Percentiles rank a stretch among this genome's conserved stretches.
Evolutionary conservation across 1,140 invertebrate genomes (phyloP).

Genomic region (Zaprionus kolodkinae): DNA sequence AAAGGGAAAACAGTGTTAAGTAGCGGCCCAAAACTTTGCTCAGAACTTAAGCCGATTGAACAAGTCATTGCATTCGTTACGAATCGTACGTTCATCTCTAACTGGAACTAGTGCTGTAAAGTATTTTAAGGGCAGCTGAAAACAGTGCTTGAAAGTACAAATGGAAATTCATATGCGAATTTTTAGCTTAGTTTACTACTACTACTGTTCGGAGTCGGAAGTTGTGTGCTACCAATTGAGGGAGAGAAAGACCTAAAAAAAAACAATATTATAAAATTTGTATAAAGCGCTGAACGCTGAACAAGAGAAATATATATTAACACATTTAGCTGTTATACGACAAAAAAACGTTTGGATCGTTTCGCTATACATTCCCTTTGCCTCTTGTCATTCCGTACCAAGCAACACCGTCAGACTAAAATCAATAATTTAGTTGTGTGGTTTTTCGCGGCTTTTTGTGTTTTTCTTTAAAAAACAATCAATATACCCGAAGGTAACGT

Average conservation of each 20-base stretch:
- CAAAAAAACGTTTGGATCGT: constrained; percentile 44
- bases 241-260: constrained; percentile 27
- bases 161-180: constrained; percentile 31
- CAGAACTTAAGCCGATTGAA: background rate
- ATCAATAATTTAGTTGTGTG: constrained; percentile 80
- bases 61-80: background rate
- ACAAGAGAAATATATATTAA: constrained; percentile 50
- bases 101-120: constrained; percentile 19
- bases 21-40: background rate
- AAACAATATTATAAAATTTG: constrained; percentile 36
- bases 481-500: constrained; percentile 81
- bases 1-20: constrained; percentile 2
- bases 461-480: constrained; percentile 80
- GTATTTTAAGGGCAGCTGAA: background rate
- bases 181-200: constrained; percentile 38
- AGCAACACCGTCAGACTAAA: constrained; percentile 65
- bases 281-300: constrained; percentile 42
- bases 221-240: constrained; percentile 37
- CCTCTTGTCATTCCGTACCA: constrained; percentile 47
- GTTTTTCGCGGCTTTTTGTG: constrained; percentile 79
- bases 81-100: constrained; percentile 16
- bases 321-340: constrained; percentile 31
- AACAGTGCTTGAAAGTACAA: constrained; percentile 26
- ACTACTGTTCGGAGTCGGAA: constrained; percentile 48
- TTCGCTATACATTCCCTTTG: constrained; percentile 49